Conservation (phyloP, 1,140 invertebrate species). For the Ceratosolen fusciceps region DNA sequence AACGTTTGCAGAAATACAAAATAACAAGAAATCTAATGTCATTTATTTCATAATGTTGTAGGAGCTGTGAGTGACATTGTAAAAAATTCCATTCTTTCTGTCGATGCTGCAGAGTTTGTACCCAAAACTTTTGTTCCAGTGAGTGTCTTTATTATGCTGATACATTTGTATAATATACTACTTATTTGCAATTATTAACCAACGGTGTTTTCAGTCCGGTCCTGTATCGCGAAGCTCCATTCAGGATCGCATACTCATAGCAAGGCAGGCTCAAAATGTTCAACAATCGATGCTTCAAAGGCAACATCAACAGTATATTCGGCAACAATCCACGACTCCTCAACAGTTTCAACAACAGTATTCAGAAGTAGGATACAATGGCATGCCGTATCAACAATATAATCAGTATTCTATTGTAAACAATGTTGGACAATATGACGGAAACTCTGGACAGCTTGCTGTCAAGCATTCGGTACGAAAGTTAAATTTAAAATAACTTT, state of each 20-base stretch:
- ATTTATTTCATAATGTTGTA: neutral
- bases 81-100: slow-evolving; percentile 58
- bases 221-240: slow-evolving; percentile 39
- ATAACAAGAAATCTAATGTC: neutral
- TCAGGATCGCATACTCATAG: slow-evolving; percentile 57
- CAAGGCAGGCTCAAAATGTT: slow-evolving; percentile 48
- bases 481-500: neutral
- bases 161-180: neutral
- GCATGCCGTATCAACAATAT: slow-evolving; percentile 52
- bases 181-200: slow-evolving; percentile 18
- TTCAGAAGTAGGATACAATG: slow-evolving; percentile 45
- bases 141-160: slow-evolving; percentile 13
- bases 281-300: slow-evolving; percentile 41
- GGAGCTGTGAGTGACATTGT: slow-evolving; percentile 53
- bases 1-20: neutral
- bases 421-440: slow-evolving; percentile 54
- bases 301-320: slow-evolving; percentile 43
- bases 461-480: slow-evolving; percentile 52
- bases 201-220: neutral
- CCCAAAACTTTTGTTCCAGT: slow-evolving; percentile 53
- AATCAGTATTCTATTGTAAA: slow-evolving; percentile 48
- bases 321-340: slow-evolving; percentile 33
- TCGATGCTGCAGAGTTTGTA: slow-evolving; percentile 60
- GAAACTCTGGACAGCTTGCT: slow-evolving; percentile 52
- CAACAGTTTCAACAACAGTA: slow-evolving; percentile 51